Percentiles rank a stretch among this genome's conserved stretches.
Conservation (phyloP, 2,797 vertebrate species). For the Myripristis murdjan region DNA sequence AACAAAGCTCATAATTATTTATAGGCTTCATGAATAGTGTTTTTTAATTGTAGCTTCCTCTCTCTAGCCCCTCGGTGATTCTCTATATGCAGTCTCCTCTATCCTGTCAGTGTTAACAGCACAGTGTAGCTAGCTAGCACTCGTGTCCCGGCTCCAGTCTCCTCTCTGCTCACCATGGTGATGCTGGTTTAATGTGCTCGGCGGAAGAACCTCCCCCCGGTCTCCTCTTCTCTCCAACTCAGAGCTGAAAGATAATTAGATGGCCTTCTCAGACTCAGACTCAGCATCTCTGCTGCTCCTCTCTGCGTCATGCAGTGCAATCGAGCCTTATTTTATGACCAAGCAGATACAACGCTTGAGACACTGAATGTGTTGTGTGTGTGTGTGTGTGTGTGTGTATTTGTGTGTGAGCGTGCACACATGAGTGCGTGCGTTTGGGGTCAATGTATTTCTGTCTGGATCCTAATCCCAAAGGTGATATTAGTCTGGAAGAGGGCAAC, state of each 20-base stretch:
- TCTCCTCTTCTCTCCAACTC: constrained; percentile 55
- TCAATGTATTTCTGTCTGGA: constrained; percentile 85
- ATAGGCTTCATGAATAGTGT: not conserved
- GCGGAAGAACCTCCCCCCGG: constrained; percentile 7
- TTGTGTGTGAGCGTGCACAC: too few species aligned
- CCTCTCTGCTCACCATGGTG: constrained; percentile 23
- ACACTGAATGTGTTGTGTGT: constrained; percentile 6
- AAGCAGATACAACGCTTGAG: constrained; percentile 70
- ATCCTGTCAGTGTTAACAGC: not conserved
- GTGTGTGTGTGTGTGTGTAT: constrained; percentile 31
- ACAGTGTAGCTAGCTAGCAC: constrained; percentile 20
- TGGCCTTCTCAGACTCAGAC: constrained; percentile 63
- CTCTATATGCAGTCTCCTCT: not conserved
- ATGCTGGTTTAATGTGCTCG: constrained; percentile 7
- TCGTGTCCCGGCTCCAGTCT: constrained; percentile 14
- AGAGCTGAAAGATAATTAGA: constrained; percentile 66
- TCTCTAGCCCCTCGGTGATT: not conserved
- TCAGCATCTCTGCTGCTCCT: constrained; percentile 66
- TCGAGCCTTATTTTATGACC: constrained; percentile 79
- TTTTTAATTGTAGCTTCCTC: not conserved
- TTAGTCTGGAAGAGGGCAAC: constrained; percentile 80
- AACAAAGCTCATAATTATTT: not conserved
- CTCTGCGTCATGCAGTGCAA: constrained; percentile 57
- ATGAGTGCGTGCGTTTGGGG: constrained; percentile 56
- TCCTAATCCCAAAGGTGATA: constrained; percentile 88